These are phyloP conservation scores for Caenorhabditis tropicalis DNA, from an alignment of 1,140 invertebrate genomes.

Conservation along the genomic window DNA sequence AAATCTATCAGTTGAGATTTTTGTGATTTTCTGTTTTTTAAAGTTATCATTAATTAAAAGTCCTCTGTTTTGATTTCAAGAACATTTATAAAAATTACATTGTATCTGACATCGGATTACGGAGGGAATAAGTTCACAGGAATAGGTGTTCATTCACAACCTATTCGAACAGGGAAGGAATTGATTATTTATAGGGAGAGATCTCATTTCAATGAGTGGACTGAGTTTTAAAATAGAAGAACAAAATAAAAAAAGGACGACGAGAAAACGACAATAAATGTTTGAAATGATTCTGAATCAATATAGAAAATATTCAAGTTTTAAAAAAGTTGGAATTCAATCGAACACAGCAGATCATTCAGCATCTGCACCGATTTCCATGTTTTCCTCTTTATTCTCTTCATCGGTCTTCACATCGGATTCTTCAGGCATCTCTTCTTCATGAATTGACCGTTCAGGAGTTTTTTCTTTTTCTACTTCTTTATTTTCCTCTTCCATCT, in stretches of 20 bases:
- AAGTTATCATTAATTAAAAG: neutral
- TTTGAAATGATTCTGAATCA: neutral
- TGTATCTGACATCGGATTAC: too few relatives aligned
- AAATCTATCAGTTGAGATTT: neutral
- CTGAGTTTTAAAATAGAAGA: neutral
- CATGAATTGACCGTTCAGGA: too few relatives aligned
- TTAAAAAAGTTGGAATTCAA: too few relatives aligned
- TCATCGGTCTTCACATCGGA: too few relatives aligned
- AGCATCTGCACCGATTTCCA: neutral
- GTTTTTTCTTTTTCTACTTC: neutral
- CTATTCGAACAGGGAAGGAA: neutral
- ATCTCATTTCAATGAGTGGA: neutral
- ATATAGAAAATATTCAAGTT: neutral
- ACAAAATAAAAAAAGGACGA: neutral
- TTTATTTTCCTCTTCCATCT: neutral
- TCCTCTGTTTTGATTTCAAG: too few relatives aligned
- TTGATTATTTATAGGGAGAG: neutral
- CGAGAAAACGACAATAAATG: too few relatives aligned
- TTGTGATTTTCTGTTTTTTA: too few relatives aligned
- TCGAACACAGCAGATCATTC: too few relatives aligned
- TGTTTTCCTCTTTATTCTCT: neutral
- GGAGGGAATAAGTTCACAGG: too few relatives aligned
- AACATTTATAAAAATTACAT: neutral
- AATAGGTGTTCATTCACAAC: neutral
- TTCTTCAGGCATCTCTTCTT: too few relatives aligned